Conservation (phyloP, 2,113 vertebrate genomes). For the Gambusia affinis region DNA sequence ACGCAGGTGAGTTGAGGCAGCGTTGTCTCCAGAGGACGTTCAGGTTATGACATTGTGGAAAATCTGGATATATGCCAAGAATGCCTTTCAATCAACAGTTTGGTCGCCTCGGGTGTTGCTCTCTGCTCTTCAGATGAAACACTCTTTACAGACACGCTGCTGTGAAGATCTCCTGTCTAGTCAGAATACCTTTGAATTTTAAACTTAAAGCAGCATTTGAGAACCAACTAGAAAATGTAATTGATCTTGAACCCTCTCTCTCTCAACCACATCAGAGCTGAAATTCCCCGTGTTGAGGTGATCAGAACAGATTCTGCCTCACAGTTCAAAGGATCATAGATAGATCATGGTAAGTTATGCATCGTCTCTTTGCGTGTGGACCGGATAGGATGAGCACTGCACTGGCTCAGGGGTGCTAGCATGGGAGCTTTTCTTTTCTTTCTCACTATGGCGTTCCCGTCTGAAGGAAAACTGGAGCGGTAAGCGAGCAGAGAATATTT, state of each 20-base stretch:
- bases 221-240: conserved; percentile 35
- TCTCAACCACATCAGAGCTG: conserved; percentile 54
- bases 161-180: conserved; percentile 1
- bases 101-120: background rate
- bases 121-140: background rate
- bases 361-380: conserved; percentile 26
- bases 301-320: conserved; percentile 44
- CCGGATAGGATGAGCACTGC: background rate
- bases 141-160: conserved; percentile 26
- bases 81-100: background rate
- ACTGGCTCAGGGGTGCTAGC: background rate
- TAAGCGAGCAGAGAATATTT: conserved; percentile 1
- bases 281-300: conserved; percentile 14
- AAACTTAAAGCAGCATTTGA: conserved; percentile 31
- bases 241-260: conserved; percentile 59
- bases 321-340: conserved; percentile 43
- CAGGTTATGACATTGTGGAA: too few species aligned
- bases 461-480: conserved; percentile 1
- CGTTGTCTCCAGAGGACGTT: too few species aligned
- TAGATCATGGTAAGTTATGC: conserved; percentile 44
- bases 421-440: conserved; percentile 5
- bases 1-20: too few species aligned
- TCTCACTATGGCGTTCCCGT: conserved; percentile 2
- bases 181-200: conserved; percentile 14
- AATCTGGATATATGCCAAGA: background rate